These are phyloP conservation scores for Myripristis jacobus DNA, from an alignment of 2,797 vertebrate species.

Conservation along the genomic window DNA sequence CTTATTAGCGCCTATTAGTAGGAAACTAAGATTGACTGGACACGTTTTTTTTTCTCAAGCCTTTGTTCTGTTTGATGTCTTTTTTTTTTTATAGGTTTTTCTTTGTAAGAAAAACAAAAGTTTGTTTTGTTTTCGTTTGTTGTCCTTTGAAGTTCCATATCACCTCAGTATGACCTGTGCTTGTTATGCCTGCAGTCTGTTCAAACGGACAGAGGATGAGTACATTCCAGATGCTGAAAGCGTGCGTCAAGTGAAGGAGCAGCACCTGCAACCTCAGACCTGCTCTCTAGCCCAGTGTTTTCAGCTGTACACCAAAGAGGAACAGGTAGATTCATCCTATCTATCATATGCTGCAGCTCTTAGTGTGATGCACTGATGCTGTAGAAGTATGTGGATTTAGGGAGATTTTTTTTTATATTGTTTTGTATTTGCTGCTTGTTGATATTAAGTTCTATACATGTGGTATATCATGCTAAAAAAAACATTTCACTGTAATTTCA, in stretches of 20 bases:
- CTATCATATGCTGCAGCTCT: too few relatives aligned
- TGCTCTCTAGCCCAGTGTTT: conserved; percentile 98
- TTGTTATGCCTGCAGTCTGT: conserved; percentile 84
- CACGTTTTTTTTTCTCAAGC: background rate
- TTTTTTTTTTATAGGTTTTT: background rate
- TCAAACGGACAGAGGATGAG: conserved; percentile 95
- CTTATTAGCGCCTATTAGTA: background rate
- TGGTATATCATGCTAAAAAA: background rate
- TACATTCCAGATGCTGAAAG: conserved; percentile 97
- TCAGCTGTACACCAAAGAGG: conserved; percentile 99
- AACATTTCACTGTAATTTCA: conserved; percentile 62
- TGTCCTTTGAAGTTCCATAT: conserved; percentile 25
- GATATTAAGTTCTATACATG: too few relatives aligned
- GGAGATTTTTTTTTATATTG: too few relatives aligned
- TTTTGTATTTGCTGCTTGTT: too few relatives aligned
- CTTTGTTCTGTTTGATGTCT: conserved; percentile 20
- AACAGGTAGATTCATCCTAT: conserved; percentile 85
- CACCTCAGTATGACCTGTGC: conserved; percentile 47
- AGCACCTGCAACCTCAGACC: conserved; percentile 95
- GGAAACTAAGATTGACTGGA: background rate
- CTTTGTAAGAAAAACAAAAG: background rate
- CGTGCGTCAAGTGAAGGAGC: conserved; percentile 92
- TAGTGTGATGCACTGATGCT: background rate
- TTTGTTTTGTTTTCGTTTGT: too few relatives aligned
- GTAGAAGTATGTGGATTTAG: too few relatives aligned